These are phyloP conservation scores for Eucera pruinosa DNA, from an alignment of 2,888 invertebrate species.

Conservation along the genomic window DNA sequence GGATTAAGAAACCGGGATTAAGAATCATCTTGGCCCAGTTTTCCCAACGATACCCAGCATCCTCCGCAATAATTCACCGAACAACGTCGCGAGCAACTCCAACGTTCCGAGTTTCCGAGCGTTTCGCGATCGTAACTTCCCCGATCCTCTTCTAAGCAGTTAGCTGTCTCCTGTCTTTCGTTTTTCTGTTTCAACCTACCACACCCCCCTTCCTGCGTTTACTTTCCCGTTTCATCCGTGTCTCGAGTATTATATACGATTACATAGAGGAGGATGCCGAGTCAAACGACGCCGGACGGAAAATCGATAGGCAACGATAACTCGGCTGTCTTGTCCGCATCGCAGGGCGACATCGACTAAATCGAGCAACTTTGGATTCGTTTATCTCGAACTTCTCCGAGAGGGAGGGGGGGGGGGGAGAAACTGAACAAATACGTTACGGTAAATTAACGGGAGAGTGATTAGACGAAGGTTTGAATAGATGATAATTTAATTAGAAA, in stretches of 20 bases:
- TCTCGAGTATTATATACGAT: slow-evolving; percentile 61
- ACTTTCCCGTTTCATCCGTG: slow-evolving; percentile 57
- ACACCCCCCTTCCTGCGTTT: slow-evolving; percentile 35
- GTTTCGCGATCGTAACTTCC: slow-evolving; percentile 23
- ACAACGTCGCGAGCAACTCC: not conserved
- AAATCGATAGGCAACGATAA: slow-evolving; percentile 68
- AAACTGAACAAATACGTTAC: too few species aligned
- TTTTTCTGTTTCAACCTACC: slow-evolving; percentile 17
- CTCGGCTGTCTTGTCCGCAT: slow-evolving; percentile 32
- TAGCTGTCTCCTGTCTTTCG: slow-evolving; percentile 25
- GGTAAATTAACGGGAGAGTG: not conserved
- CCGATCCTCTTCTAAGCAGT: slow-evolving; percentile 37
- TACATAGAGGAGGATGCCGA: slow-evolving; percentile 56
- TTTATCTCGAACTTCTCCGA: not conserved
- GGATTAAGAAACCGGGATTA: not conserved
- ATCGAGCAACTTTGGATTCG: not conserved
- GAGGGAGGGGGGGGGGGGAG: too few species aligned
- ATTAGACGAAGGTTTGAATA: too few species aligned
- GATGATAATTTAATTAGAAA: too few species aligned
- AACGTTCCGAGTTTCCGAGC: not conserved
- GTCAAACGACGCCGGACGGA: slow-evolving; percentile 60
- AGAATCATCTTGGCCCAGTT: not conserved
- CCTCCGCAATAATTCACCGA: not conserved
- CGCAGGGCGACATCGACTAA: slow-evolving; percentile 7
- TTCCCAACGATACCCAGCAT: not conserved